A percentile compares a stretch with the other conserved stretches of the same genome.
These are phyloP conservation scores for Exocentrus adspersus DNA, from an alignment of 2,888 invertebrate species.

Conservation along the genomic window DNA sequence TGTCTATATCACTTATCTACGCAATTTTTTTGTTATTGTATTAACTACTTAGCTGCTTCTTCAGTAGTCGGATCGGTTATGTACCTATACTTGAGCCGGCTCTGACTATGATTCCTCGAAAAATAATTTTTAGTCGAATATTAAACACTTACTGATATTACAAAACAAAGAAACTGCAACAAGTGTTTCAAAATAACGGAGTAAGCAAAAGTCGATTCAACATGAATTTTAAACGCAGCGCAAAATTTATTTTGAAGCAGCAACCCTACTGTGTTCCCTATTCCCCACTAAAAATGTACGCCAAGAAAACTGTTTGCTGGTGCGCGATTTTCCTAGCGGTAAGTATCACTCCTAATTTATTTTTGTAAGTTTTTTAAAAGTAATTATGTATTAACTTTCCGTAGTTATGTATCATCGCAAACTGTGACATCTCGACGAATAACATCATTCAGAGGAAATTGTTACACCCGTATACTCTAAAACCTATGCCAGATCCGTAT, in stretches of 20 bases:
- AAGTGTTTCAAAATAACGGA: not conserved
- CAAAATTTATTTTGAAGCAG: too few species aligned
- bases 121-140: too few species aligned
- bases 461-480: slow-evolving; percentile 32
- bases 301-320: slow-evolving; percentile 8
- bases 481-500: slow-evolving; percentile 38
- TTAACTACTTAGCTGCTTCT: too few species aligned
- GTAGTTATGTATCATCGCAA: slow-evolving; percentile 30
- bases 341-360: too few species aligned
- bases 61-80: too few species aligned
- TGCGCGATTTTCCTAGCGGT: slow-evolving; percentile 2
- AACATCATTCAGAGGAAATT: slow-evolving; percentile 38
- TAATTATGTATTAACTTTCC: slow-evolving; percentile 33
- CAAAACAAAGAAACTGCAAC: not conserved
- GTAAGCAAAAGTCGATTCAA: slow-evolving; percentile 2
- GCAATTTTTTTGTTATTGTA: too few species aligned
- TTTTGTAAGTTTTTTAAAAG: too few species aligned
- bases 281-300: not conserved
- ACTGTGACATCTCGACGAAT: slow-evolving; percentile 41
- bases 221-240: not conserved
- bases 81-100: too few species aligned
- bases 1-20: too few species aligned
- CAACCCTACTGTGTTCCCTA: too few species aligned
- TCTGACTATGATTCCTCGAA: too few species aligned
- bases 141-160: too few species aligned